Percentiles rank a stretch among this genome's conserved stretches.
Conservation (phyloP, 2,888 invertebrate genomes). For the Cabera pusaria region DNA sequence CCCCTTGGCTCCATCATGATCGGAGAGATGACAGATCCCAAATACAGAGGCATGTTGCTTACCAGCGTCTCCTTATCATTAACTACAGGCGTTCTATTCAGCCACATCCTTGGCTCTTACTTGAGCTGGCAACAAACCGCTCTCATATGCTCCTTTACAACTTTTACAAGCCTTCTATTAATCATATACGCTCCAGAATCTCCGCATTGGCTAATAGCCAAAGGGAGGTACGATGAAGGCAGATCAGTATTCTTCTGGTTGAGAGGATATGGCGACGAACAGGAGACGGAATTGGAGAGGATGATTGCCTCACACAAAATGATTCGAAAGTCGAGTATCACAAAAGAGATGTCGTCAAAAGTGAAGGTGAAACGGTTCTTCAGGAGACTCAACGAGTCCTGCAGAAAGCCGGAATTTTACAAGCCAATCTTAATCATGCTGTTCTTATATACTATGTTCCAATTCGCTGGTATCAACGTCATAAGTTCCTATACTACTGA, state of each 20-base stretch:
- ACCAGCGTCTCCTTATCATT: slow-evolving; percentile 84
- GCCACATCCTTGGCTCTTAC: slow-evolving; percentile 85
- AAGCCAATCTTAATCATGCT: slow-evolving; percentile 85
- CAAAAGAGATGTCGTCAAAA: slow-evolving; percentile 43
- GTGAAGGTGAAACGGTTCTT: slow-evolving; percentile 44
- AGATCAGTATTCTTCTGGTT: slow-evolving; percentile 82
- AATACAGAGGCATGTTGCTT: slow-evolving; percentile 84
- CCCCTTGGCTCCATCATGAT: slow-evolving; percentile 81
- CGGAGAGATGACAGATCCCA: slow-evolving; percentile 84
- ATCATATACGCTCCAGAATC: slow-evolving; percentile 85
- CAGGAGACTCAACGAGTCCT: slow-evolving; percentile 50
- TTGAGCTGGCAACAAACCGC: slow-evolving; percentile 84
- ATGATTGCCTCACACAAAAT: slow-evolving; percentile 70
- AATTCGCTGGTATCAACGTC: slow-evolving; percentile 88
- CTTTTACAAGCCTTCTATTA: slow-evolving; percentile 75
- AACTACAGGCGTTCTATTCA: slow-evolving; percentile 84
- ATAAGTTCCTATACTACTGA: slow-evolving; percentile 87
- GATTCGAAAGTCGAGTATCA: slow-evolving; percentile 56
- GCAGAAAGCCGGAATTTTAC: slow-evolving; percentile 79
- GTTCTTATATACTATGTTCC: slow-evolving; percentile 85
- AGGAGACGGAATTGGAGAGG: slow-evolving; percentile 68
- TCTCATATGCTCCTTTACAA: slow-evolving; percentile 74
- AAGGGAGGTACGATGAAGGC: slow-evolving; percentile 81
- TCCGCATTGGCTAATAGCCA: slow-evolving; percentile 86
- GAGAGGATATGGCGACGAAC: slow-evolving; percentile 70